Conservation (phyloP, 2,888 invertebrate species). For the Xestia sexstrigata region DNA sequence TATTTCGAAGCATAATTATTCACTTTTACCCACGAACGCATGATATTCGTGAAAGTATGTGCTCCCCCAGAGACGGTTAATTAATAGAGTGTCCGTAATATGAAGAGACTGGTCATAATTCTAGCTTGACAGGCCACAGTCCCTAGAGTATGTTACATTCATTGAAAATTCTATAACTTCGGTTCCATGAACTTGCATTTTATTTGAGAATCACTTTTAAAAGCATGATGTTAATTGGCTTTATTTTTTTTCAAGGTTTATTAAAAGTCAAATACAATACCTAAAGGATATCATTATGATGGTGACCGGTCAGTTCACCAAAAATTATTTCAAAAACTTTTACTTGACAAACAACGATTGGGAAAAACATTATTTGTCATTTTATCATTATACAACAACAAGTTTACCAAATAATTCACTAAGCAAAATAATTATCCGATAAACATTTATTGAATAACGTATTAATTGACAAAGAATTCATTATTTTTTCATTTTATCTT, state of each 20-base stretch:
- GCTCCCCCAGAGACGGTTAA: conserved; percentile 46
- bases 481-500: too few relatives aligned
- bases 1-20: conserved; percentile 35
- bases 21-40: conserved; percentile 12
- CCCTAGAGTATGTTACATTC: conserved; percentile 40
- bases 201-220: not conserved
- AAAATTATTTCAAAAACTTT: too few relatives aligned
- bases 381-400: too few relatives aligned
- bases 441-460: too few relatives aligned
- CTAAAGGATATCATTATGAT: not conserved
- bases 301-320: too few relatives aligned
- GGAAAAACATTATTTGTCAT: too few relatives aligned
- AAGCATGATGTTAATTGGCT: not conserved
- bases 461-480: too few relatives aligned
- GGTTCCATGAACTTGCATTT: conserved; percentile 44
- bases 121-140: conserved; percentile 42
- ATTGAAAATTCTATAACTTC: conserved; percentile 48
- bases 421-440: too few relatives aligned
- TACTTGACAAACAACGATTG: too few relatives aligned
- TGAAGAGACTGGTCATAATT: conserved; percentile 48
- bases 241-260: not conserved
- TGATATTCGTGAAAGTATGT: conserved; percentile 57
- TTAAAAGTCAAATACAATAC: not conserved
- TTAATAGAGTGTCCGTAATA: conserved; percentile 55
- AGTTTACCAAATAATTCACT: too few relatives aligned